These are phyloP conservation scores for Ecliptopera silaceata DNA, from an alignment of 2,888 invertebrate genomes.

Conservation along the genomic window DNA sequence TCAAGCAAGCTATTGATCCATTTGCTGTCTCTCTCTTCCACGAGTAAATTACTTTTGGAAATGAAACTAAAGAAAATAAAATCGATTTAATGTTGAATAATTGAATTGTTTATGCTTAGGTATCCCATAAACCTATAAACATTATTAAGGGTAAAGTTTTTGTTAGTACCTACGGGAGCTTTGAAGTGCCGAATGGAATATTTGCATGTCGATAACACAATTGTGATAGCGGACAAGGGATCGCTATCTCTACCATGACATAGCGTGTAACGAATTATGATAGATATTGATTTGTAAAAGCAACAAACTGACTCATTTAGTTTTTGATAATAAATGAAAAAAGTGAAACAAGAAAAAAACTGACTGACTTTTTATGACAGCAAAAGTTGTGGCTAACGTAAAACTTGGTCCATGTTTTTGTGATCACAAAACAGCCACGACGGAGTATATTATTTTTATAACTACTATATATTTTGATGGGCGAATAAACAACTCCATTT, in stretches of 20 bases:
- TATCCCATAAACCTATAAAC: background rate
- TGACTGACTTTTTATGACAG: conserved; percentile 60
- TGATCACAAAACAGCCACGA: conserved; percentile 40
- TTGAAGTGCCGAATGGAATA: conserved; percentile 28
- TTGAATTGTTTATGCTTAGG: conserved; percentile 5
- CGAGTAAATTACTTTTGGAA: conserved; percentile 57
- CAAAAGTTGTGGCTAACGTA: conserved; percentile 49
- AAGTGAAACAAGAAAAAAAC: conserved; percentile 31
- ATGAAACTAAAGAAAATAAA: conserved; percentile 23
- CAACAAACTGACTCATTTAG: conserved; percentile 30
- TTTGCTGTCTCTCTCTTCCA: conserved; percentile 77
- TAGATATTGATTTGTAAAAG: conserved; percentile 32
- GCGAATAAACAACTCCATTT: conserved; percentile 32
- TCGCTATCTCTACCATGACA: conserved; percentile 34
- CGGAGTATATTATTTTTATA: conserved; percentile 41
- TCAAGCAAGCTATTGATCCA: conserved; percentile 78
- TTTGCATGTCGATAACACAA: conserved; percentile 37
- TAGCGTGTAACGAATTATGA: conserved; percentile 37
- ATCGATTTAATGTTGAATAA: conserved; percentile 11
- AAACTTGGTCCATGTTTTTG: conserved; percentile 45
- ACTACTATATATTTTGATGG: conserved; percentile 32
- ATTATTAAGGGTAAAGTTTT: background rate
- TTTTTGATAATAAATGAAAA: background rate
- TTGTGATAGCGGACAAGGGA: conserved; percentile 30
- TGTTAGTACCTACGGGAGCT: conserved; percentile 11